Conservation (phyloP, 1,140 invertebrate species). For the Lithobius niger region DNA sequence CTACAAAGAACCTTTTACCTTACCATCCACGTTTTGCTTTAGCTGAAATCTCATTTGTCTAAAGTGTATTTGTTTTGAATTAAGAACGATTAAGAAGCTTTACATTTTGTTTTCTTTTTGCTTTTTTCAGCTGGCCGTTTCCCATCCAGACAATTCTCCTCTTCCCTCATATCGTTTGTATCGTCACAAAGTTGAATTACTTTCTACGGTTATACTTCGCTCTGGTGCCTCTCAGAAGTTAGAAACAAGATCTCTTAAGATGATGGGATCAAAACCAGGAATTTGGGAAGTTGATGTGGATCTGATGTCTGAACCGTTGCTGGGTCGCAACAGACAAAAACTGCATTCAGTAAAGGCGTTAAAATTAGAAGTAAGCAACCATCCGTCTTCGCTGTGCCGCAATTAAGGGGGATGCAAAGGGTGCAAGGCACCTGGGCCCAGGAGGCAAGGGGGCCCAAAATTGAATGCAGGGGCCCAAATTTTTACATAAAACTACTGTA, state of each 20-base stretch:
- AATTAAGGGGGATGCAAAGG: too few relatives aligned
- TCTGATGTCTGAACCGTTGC: conserved; percentile 32
- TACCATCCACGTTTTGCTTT: too few relatives aligned
- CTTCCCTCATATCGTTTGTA: conserved; percentile 41
- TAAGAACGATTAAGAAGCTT: too few relatives aligned
- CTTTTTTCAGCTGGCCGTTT: conserved; percentile 48
- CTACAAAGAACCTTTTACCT: too few relatives aligned
- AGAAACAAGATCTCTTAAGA: conserved; percentile 37
- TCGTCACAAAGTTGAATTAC: conserved; percentile 35
- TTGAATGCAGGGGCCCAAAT: too few relatives aligned
- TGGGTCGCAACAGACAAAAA: conserved; percentile 1
- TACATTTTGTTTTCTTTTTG: conserved; percentile 13
- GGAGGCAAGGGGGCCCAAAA: too few relatives aligned
- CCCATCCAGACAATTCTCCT: conserved; percentile 61
- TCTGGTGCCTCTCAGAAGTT: conserved; percentile 40
- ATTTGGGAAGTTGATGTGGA: conserved; percentile 66
- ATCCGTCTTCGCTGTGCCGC: background rate
- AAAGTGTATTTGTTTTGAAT: too few relatives aligned
- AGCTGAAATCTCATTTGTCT: too few relatives aligned
- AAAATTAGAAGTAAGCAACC: conserved; percentile 13
- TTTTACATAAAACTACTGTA: too few relatives aligned
- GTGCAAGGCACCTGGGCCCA: too few relatives aligned
- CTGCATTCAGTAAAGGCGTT: conserved; percentile 18
- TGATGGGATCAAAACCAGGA: conserved; percentile 43
- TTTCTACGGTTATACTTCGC: conserved; percentile 30